Evolutionary conservation across 2,888 invertebrate genomes (phyloP).

Genomic region (Chaitophorus viminalis): DNA sequence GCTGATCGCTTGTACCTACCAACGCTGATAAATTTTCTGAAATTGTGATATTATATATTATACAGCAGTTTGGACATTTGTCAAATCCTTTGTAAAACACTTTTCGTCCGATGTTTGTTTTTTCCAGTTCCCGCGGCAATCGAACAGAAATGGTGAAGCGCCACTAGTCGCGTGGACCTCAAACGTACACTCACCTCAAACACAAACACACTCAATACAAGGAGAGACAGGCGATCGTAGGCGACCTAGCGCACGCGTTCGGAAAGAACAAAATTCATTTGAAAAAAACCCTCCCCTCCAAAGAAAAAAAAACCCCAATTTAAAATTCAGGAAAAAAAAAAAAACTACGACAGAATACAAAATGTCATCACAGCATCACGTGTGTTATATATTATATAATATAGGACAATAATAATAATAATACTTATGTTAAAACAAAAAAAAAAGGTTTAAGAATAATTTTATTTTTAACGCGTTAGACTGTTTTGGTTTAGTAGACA

Average conservation of each 20-base stretch:
- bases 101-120: slow-evolving; percentile 17
- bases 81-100: background rate
- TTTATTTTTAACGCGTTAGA: slow-evolving; percentile 45
- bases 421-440: background rate
- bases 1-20: no score
- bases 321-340: background rate
- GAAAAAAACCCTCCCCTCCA: background rate
- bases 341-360: slow-evolving; percentile 11
- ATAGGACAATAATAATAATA: background rate
- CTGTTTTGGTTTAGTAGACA: slow-evolving; percentile 58
- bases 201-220: background rate
- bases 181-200: background rate
- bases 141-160: slow-evolving; percentile 56
- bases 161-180: background rate
- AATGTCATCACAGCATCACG: background rate
- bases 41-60: no score
- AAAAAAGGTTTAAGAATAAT: slow-evolving; percentile 19
- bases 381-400: background rate
- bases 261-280: background rate
- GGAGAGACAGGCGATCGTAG: slow-evolving; percentile 19
- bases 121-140: slow-evolving; percentile 43
- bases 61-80: background rate
- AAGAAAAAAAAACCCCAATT: background rate
- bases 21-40: no score
- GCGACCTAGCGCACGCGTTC: slow-evolving; percentile 49